phyloP scores from a whole-genome alignment of 2,888 invertebrate species.

The Diadegma fenestrale region DNA sequence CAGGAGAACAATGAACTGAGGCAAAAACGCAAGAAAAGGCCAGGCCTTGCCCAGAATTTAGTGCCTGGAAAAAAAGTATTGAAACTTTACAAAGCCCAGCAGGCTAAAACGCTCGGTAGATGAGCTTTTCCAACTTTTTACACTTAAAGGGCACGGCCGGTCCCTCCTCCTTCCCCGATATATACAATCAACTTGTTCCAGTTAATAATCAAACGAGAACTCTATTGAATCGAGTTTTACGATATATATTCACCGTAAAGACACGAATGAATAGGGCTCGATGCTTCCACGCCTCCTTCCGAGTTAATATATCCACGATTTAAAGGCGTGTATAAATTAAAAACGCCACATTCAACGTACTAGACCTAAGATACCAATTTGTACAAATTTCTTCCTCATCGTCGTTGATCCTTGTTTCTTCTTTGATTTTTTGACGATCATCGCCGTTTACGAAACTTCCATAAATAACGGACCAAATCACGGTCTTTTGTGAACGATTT shows the following conservation, averaged over 20 bases:
- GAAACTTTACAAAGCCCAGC: slow-evolving; percentile 90
- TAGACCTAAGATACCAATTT: background rate
- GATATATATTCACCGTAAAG: slow-evolving; percentile 13
- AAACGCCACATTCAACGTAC: background rate
- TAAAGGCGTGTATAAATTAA: background rate
- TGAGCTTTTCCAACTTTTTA: slow-evolving; percentile 71
- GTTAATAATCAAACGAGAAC: background rate
- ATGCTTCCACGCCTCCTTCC: slow-evolving; percentile 5
- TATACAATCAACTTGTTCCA: background rate
- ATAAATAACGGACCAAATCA: slow-evolving; percentile 36
- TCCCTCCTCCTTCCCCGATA: background rate
- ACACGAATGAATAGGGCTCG: background rate
- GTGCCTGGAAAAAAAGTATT: slow-evolving; percentile 94
- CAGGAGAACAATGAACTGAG: slow-evolving; percentile 85
- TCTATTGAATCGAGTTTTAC: background rate
- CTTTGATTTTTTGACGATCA: background rate
- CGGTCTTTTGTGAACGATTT: slow-evolving; percentile 38
- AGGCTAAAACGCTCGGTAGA: slow-evolving; percentile 84
- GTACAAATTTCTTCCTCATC: slow-evolving; percentile 8
- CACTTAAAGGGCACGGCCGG: background rate
- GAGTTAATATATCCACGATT: background rate
- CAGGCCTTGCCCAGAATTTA: slow-evolving; percentile 91
- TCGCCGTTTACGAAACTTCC: slow-evolving; percentile 30
- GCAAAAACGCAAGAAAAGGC: slow-evolving; percentile 89
- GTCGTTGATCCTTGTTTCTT: background rate